phyloP scores from a whole-genome alignment of 2,797 vertebrate species.

The Peromyscus attwateri region DNA sequence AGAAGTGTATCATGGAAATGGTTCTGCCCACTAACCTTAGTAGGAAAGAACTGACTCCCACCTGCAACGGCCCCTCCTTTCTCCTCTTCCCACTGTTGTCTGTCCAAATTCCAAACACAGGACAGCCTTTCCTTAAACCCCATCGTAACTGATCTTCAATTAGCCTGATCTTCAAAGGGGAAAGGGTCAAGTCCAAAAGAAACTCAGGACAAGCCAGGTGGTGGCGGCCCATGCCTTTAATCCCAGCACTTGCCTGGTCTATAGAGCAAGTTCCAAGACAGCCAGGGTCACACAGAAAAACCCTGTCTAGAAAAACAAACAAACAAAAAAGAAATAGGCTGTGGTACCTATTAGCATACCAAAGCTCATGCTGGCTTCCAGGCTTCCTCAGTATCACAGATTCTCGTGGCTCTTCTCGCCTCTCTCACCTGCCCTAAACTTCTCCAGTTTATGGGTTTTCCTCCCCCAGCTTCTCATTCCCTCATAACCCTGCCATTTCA shows the following conservation, averaged over 20 bases:
- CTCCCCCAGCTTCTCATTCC: neutral
- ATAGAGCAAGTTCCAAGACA: neutral
- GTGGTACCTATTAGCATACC: neutral
- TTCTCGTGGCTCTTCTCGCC: no score
- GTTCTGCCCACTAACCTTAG: neutral
- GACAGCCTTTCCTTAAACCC: neutral
- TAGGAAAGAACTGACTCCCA: neutral
- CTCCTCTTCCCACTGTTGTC: neutral
- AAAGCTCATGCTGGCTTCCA: neutral
- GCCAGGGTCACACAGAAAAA: neutral
- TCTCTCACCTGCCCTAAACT: neutral
- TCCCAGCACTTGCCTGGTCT: neutral
- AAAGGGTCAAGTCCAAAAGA: neutral
- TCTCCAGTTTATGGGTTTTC: neutral
- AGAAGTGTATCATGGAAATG: neutral
- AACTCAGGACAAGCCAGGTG: neutral
- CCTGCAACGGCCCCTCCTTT: neutral
- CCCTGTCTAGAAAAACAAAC: neutral
- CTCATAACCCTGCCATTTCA: neutral
- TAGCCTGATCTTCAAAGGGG: conserved; percentile 9
- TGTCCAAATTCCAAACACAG: conserved; percentile 46
- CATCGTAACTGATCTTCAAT: neutral
- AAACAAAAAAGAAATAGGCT: neutral
- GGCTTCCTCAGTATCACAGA: neutral
- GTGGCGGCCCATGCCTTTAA: neutral